Base-by-base conservation (phyloP, 2,113 vertebrate species). In the Eonycteris spelaea region DNA sequence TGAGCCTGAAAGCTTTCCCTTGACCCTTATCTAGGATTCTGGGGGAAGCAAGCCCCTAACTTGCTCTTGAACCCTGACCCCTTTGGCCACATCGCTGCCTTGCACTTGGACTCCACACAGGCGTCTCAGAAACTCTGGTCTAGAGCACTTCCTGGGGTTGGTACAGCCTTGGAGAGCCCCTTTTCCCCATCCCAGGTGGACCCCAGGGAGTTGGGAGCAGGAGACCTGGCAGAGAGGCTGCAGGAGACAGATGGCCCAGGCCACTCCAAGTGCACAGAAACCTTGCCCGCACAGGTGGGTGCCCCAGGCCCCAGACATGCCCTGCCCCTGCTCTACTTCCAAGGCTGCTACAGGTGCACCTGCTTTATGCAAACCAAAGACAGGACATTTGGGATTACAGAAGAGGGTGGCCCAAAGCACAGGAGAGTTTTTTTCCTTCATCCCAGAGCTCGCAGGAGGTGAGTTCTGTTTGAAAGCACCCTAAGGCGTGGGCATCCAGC, bases 151-250 rank as follows among this genome's bases (percentile, higher is more conserved):
- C 79, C 88, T 67, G 51, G 90, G 65, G 38, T 19, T 22, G 24
- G 71, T 22, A 5, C 80, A 82, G 43, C 85, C 89, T 79, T 74
- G 68, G 89, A 97, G 91, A 86, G 70, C 78, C 82, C 78, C 80
- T 96, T 90, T 80, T 87, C 78, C 88, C 87, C 63, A 91, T 35
- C 93, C 89, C 97, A 97, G 97, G 95, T 94, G 89, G 84, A 88
- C 74, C 91, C 86, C 26, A 1, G 89, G 95, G 93, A 94, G 74
- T 57, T 91, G 95, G 94, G 96, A 95, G 70, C 93, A 96, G 87
- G 94, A 97, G 94, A 96, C 74, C 51, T 90, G 78, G 82, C 95
- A 97, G 74, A 96, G 28, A 93, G 45, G 63, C 89, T 94, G 3
- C 82, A 0, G 55, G 77, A 95, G 68, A 89, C 63, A 21, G 85